phyloP scores from a whole-genome alignment of 2,113 vertebrate genomes.

The Chitala chitala region DNA sequence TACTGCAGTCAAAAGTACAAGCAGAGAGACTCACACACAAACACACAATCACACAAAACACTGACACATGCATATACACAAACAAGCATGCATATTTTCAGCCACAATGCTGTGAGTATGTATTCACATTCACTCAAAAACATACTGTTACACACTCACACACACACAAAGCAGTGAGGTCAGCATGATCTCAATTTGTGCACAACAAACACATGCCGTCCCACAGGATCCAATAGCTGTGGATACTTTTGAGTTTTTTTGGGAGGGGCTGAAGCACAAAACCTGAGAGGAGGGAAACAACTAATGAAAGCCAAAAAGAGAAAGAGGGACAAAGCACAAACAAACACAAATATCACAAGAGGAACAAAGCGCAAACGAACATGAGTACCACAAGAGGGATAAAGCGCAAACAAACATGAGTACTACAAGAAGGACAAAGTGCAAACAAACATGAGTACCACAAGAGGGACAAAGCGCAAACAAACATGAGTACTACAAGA shows the following conservation, averaged over 20 bases:
- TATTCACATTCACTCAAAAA: too few species aligned
- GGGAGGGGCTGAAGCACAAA: neutral
- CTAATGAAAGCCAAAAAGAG: neutral
- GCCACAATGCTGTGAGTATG: too few species aligned
- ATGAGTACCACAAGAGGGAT: too few species aligned
- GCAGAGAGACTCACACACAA: neutral
- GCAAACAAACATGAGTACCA: too few species aligned
- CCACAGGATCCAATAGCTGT: neutral
- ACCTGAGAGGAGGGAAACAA: neutral
- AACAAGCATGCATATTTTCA: conserved; percentile 26
- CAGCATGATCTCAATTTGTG: neutral
- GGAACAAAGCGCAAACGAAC: too few species aligned
- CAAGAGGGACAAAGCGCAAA: too few species aligned
- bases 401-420: too few species aligned
- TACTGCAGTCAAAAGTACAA: neutral
- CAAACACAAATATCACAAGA: too few species aligned
- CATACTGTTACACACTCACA: conserved; percentile 13
- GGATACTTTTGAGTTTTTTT: neutral
- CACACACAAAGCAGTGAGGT: conserved; percentile 48
- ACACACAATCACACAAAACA: conserved; percentile 12
- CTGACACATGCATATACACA: conserved; percentile 25
- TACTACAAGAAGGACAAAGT: too few species aligned
- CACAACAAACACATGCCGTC: neutral
- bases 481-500: too few species aligned
- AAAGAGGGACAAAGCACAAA: neutral